Evolutionary conservation across 1,140 invertebrate genomes (phyloP).

Genomic region (Polypedilum vanderplanki): DNA sequence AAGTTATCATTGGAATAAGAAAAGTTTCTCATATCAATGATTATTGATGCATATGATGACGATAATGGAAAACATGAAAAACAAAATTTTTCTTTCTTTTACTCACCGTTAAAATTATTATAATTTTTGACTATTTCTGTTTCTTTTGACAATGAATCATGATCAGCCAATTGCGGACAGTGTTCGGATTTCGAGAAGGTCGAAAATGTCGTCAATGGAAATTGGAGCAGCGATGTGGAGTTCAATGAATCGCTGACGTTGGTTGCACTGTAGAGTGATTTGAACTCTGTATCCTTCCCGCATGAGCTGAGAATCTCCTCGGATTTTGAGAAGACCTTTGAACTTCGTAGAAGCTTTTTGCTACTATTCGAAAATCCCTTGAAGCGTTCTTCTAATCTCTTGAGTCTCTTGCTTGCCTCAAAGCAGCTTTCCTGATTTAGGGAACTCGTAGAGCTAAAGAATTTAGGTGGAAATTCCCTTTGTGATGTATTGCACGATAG

Average conservation of each 20-base stretch:
- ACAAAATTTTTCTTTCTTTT: neutral
- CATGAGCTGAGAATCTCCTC: constrained; percentile 20
- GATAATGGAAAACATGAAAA: constrained; percentile 9
- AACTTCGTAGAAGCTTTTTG: constrained; percentile 28
- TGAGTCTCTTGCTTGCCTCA: constrained; percentile 31
- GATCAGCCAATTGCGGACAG: too few species aligned
- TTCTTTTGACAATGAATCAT: too few species aligned
- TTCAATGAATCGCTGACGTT: constrained; percentile 9
- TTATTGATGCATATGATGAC: constrained; percentile 6
- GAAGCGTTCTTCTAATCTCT: constrained; percentile 31
- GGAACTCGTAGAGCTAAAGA: neutral
- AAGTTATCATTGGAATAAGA: neutral
- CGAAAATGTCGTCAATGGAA: constrained; percentile 23
- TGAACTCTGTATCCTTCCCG: neutral
- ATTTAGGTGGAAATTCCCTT: neutral
- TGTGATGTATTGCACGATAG: constrained; percentile 10
- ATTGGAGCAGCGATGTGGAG: neutral
- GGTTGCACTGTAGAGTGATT: constrained; percentile 11
- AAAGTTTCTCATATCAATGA: neutral
- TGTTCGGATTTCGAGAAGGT: neutral
- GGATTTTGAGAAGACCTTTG: neutral
- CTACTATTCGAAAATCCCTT: constrained; percentile 30
- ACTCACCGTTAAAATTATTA: neutral
- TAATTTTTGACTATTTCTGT: too few species aligned
- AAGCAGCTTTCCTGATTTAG: constrained; percentile 21